phyloP scores from a whole-genome alignment of 2,797 vertebrate species.

The Phrynocephalus guinanensis region DNA sequence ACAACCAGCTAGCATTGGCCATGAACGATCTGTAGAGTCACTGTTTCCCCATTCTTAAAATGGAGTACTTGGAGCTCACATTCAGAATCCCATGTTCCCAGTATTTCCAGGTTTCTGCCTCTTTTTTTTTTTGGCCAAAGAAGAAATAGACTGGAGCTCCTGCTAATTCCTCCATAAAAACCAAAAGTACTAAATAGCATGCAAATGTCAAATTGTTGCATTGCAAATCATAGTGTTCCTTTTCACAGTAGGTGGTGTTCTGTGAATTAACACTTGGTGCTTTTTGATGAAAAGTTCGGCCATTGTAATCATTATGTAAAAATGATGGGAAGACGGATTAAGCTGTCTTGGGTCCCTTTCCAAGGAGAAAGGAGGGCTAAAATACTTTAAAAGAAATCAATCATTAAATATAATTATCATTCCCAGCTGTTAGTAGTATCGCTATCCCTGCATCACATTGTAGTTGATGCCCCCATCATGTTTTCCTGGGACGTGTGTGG shows the following conservation, averaged over 20 bases:
- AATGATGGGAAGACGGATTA: neutral
- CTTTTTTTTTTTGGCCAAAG: neutral
- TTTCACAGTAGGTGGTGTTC: neutral
- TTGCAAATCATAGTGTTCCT: neutral
- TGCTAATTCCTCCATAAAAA: neutral
- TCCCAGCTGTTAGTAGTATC: neutral
- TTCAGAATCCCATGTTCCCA: neutral
- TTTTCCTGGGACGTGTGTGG: neutral
- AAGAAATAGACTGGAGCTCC: no score
- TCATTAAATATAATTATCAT: neutral
- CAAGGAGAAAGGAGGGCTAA: no score
- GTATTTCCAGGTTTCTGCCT: neutral
- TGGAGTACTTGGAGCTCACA: neutral
- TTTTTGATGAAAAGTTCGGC: neutral
- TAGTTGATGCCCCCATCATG: neutral
- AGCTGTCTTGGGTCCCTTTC: no score
- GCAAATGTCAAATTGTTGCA: neutral
- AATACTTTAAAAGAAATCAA: no score
- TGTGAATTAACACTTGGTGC: neutral
- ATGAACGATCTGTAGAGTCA: neutral
- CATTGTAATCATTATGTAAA: neutral
- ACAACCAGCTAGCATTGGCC: neutral
- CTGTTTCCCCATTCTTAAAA: neutral
- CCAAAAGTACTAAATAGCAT: neutral
- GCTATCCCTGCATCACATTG: neutral